Base-by-base conservation (phyloP, 2,888 invertebrate genomes). In the Xestoiulus laeticollis region DNA sequence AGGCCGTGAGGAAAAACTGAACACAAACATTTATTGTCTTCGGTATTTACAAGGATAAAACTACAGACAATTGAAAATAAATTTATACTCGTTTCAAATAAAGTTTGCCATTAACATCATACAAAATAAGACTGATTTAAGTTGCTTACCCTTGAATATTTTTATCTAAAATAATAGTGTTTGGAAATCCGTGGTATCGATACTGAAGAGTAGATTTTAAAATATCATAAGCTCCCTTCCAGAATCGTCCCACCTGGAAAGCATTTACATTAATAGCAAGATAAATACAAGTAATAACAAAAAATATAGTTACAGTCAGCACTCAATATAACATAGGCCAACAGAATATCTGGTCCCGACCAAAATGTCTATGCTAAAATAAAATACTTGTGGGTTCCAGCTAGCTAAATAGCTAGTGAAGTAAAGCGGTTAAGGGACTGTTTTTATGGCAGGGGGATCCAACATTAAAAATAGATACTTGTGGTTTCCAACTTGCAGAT, bases 151-250 rank as follows among this genome's bases (percentile, higher is more conserved):
- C 86, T 53, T 53, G 32, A 86, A 86, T 32, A 22, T 30, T 33
- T 59, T 86, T 86, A 53, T 86, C 86, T 53, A 86, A 19, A 48
- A 86, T n/a, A 30, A 86, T 33, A 10, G 48, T 86, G 12, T 86
- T 59, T 12, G 86, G 86, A 86, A 86, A 86, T 48, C 59, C 59
- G 26, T 53, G 33, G 30, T 48, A 53, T 32, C 30, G 53, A 53
- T 59, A 86, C 12, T 86, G 86, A 22, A 86, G 16, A 30, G 53
- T 53, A n/a, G 86, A 48, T 59, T 86, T 86, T 86, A 86, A 86
- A 22, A 86, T 43, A 26, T 88, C 88, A 48, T 84, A 88, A 22
- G 85, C 48, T 48, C 59, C 85, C 32, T 88, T 88, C 88, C 88
- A 88, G 33, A 33, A 68, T 44, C 68, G 48, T 22, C 48, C 48